phyloP scores from a whole-genome alignment of 2,797 vertebrate genomes.

The Cyclura pinguis region DNA sequence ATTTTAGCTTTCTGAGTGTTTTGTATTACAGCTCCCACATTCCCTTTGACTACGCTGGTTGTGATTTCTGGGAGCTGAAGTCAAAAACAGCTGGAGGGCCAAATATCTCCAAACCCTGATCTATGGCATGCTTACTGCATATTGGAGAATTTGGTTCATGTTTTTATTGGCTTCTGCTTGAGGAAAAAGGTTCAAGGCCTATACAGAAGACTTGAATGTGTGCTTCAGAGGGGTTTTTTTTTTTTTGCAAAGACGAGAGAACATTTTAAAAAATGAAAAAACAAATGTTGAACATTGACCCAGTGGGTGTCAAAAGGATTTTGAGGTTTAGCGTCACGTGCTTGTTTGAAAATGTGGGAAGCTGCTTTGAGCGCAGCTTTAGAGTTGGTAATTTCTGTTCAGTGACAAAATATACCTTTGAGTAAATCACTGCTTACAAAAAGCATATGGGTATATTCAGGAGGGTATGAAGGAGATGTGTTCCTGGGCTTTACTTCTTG shows the following conservation, averaged over 20 bases:
- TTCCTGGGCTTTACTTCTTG: background rate
- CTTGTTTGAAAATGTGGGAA: background rate
- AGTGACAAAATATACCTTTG: background rate
- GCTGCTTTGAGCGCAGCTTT: background rate
- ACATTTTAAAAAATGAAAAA: background rate
- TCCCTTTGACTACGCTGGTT: background rate
- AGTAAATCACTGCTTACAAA: background rate
- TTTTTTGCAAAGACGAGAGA: background rate
- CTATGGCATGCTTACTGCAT: background rate
- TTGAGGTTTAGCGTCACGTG: background rate
- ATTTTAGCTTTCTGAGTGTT: background rate
- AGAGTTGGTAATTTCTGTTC: background rate
- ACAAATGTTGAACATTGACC: background rate
- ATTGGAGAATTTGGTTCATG: too few relatives aligned
- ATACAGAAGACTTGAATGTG: background rate
- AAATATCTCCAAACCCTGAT: background rate
- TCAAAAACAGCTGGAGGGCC: background rate
- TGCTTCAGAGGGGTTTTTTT: background rate
- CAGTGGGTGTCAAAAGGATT: constrained; percentile 37
- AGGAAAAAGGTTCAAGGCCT: too few relatives aligned
- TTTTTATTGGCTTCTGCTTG: background rate
- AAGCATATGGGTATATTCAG: background rate
- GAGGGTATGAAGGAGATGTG: background rate
- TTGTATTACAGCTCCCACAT: background rate
- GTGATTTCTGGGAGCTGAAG: background rate